Base-by-base conservation (phyloP, 2,888 invertebrate genomes). In the Theretra japonica region DNA sequence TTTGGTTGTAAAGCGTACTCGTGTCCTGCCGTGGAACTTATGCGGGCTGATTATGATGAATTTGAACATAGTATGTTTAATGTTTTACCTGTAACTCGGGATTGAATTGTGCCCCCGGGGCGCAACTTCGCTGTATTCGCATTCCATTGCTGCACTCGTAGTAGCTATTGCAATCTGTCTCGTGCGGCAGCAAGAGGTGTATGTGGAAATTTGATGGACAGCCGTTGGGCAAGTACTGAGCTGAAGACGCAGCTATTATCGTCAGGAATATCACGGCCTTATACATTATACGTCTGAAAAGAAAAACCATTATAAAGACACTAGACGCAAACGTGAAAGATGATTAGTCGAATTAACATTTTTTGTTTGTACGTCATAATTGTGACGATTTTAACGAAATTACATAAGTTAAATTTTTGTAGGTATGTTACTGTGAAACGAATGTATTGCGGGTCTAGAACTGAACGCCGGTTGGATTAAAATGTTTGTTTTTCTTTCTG, bases 201-300 rank as follows among this genome's bases (percentile, higher is more conserved):
- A 80, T 69, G 50, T 73, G 72, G 73, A 77, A 78, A 68, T 85
- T 4, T 80, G 72, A 69, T 6, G 80, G 80, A 23, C 83, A 83
- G 4, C 85, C 88, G 80, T 87, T 90, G 0, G 87, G 86, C 15
- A 89, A 76, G 17, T 79, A 82, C 75, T 86, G 85, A 30, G 89
- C 89, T 77, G 87, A 82, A 0, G 84, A 79, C 0, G 83, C 78
- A 30, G 83, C 84, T 74, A 87, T 81, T 80, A 86, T 65, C 75
- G 83, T 77, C 77, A 88, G 75, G 71, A 81, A 28, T n/a, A 77
- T 77, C 60, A 79, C 70, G 69, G 80, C 82, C 80, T 80, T 85
- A 76, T 82, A 80, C 86, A 86, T 86, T 57, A 76, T 83, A 84
- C 85, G 82, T 60, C 70, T 57, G 74, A 0, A 58, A 53, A 65